These are phyloP conservation scores for Oreochromis niloticus DNA, from an alignment of 2,113 vertebrate genomes.

Conservation along the genomic window DNA sequence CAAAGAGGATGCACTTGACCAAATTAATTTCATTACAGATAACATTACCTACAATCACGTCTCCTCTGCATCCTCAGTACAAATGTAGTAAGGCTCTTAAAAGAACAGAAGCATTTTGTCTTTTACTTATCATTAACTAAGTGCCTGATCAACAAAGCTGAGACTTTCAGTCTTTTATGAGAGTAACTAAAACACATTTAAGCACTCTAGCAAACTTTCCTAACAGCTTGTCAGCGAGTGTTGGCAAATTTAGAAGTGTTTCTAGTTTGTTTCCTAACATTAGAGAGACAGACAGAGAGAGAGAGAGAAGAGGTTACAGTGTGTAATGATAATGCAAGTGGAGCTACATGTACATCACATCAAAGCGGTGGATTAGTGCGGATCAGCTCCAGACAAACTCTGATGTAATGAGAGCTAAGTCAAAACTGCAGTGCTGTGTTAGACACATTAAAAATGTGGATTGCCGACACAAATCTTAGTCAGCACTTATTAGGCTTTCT, in stretches of 20 bases:
- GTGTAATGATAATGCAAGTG: conserved; percentile 5
- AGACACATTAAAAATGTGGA: not conserved
- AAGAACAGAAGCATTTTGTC: not conserved
- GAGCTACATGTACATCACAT: conserved; percentile 13
- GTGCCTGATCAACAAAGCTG: not conserved
- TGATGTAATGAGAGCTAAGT: conserved; percentile 24
- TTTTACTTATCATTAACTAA: not conserved
- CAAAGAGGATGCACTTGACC: not conserved
- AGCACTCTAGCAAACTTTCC: not conserved
- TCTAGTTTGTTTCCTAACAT: conserved; percentile 7
- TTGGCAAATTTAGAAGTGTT: not conserved
- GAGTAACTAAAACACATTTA: not conserved
- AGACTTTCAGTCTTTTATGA: not conserved
- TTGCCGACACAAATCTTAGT: conserved; percentile 8
- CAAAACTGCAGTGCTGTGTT: conserved; percentile 14
- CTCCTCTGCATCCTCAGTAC: not conserved
- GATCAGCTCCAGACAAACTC: conserved; percentile 46
- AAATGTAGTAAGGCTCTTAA: not conserved
- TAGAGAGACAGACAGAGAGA: not conserved
- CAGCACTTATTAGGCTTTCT: conserved; percentile 16
- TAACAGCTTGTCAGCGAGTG: not conserved
- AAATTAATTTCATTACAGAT: not conserved
- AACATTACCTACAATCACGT: not conserved
- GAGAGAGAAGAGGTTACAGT: not conserved
- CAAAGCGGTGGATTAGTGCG: conserved; percentile 38